These are phyloP conservation scores for Drosophila santomea DNA, from an alignment of 1,140 invertebrate genomes.

Conservation along the genomic window DNA sequence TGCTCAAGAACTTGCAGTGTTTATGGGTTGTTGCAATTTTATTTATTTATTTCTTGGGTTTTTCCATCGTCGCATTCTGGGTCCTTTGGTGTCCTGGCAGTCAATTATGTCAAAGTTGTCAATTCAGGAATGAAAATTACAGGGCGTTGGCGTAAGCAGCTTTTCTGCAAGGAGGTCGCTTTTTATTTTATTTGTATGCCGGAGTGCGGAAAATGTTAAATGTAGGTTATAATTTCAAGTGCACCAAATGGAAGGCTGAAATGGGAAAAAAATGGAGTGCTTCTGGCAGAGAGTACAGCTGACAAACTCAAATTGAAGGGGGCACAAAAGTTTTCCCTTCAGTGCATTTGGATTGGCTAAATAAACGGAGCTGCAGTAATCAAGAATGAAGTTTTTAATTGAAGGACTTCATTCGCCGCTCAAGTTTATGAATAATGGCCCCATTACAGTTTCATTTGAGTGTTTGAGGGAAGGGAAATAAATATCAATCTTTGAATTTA, in stretches of 20 bases:
- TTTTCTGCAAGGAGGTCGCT: slow-evolving; percentile 33
- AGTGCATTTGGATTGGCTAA: not conserved
- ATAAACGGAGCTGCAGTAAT: slow-evolving; percentile 6
- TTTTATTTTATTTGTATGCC: not conserved
- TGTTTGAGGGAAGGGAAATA: too few species aligned
- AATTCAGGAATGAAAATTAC: slow-evolving; percentile 70
- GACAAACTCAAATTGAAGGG: slow-evolving; percentile 25
- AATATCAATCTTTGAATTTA: too few species aligned
- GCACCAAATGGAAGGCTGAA: slow-evolving; percentile 31
- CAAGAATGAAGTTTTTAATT: slow-evolving; percentile 21
- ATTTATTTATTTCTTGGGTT: slow-evolving; percentile 45
- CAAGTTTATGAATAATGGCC: not conserved
- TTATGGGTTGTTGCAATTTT: slow-evolving; percentile 76
- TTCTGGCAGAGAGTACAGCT: slow-evolving; percentile 14
- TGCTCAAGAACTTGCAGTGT: slow-evolving; percentile 70
- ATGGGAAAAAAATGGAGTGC: slow-evolving; percentile 10
- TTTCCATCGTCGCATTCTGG: slow-evolving; percentile 1
- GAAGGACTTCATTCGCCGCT: slow-evolving; percentile 15
- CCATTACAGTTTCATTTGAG: too few species aligned
- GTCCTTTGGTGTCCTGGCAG: slow-evolving; percentile 53
- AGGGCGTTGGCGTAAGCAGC: slow-evolving; percentile 63
- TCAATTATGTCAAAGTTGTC: slow-evolving; percentile 84
- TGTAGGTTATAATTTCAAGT: slow-evolving; percentile 72
- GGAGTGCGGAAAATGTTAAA: slow-evolving; percentile 59
- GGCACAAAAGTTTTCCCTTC: slow-evolving; percentile 10